Evolutionary conservation across 2,797 vertebrate genomes (phyloP), one percentile per base, ranked within the genome.

Genomic region (Typhlichthys eigenmanni): DNA sequence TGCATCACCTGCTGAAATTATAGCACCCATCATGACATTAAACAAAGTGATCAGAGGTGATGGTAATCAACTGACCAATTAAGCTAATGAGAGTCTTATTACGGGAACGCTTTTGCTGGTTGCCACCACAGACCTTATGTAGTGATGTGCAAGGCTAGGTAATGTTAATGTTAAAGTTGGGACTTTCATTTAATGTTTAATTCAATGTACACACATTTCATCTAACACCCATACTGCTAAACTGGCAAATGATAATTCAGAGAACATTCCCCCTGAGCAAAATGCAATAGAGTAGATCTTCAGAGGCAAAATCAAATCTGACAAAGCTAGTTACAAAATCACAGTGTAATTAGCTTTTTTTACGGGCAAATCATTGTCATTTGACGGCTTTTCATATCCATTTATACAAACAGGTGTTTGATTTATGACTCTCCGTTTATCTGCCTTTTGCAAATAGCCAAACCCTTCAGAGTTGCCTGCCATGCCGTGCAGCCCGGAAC

Each of bases 351-450:
- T 76, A 55, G 47, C 48, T 63, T 59, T 43, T 79, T 57, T 32
- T 32, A 78, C 66, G 24, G 66, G 61, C 49, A 75, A 80, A 75
- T 66, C 66, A 74, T 80, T 81, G 75, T 81, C 80, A 74, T 71
- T 81, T 66, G 62, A 60, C 14, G 80, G 60, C 76, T 76, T 85
- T 84, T 83, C 72, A 74, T 76, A 75, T 84, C 76, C 71, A 71
- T 74, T 75, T 61, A 65, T 62, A 58, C 70, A 71, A 79, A 78
- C 64, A 43, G 17, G 64, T 53, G 68, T 73, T 81, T 87, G 83
- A 89, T 87, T 88, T 85, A 85, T 87, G 76, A 71, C 81, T 78
- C 55, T 29, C 5, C 57, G 82, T 88, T 89, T 87, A 87, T 89
- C 87, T 80, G 68, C 76, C 6, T 66, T 75, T 79, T 80, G 72